Evolutionary conservation across 2,797 vertebrate species (phyloP).

Genomic region (Catamblyrhynchus diadema): DNA sequence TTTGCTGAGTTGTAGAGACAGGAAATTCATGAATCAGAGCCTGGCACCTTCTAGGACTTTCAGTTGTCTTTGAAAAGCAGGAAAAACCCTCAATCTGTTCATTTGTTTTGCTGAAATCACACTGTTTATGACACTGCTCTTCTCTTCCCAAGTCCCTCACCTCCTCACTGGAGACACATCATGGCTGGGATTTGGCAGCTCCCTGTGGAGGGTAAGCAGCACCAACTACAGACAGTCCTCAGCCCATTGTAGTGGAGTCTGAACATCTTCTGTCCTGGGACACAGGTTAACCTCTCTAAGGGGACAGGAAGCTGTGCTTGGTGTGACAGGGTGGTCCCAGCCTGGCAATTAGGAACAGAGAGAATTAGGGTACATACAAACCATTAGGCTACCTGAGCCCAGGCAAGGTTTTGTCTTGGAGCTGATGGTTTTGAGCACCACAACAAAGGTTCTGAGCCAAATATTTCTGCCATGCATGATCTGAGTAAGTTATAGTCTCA

Average conservation of each 20-base stretch:
- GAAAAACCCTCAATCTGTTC: fast-evolving
- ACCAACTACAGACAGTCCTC: background rate
- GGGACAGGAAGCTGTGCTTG: background rate
- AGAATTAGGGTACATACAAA: background rate
- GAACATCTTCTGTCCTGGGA: background rate
- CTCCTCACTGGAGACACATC: background rate
- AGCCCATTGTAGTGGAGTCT: background rate
- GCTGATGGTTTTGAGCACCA: background rate
- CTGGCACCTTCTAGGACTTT: background rate
- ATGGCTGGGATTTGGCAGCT: background rate
- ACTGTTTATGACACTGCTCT: background rate
- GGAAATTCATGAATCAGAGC: background rate
- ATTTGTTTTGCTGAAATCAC: background rate
- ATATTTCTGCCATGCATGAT: background rate
- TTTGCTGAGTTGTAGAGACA: background rate
- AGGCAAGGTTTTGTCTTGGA: background rate
- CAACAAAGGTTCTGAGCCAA: background rate
- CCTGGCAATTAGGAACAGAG: background rate
- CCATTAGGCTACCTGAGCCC: background rate
- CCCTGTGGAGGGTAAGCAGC: background rate
- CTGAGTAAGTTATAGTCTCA: background rate
- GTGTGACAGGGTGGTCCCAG: fast-evolving
- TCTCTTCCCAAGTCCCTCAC: background rate
- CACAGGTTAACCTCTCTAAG: background rate
- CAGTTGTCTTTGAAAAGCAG: background rate